Evolutionary conservation across 2,113 vertebrate species (phyloP), one percentile per base, ranked within the genome.

Genomic region (Thymallus thymallus): DNA sequence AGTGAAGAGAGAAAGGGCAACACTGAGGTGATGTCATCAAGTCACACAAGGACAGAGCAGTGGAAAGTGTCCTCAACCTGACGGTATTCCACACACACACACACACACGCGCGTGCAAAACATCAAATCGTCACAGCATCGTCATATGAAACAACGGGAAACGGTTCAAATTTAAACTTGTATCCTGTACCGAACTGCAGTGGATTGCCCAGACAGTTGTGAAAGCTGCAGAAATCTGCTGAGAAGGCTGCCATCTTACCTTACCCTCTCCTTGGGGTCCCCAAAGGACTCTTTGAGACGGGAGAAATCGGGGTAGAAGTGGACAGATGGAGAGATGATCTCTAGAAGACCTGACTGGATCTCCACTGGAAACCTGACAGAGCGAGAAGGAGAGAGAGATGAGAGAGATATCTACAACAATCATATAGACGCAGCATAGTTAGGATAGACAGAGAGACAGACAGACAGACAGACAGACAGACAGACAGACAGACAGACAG

Each of bases 231-330:
- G 20, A 10, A 51, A 45, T 12, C n/a, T 24, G 3, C 16, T 41
- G 35, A 56, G 45, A 70, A 32, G 56, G 13, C 9, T 65, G 58
- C 22, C 6, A 3, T 23, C 69, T 41, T 89, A 97, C 96, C 95
- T 95, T 90, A 98, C 96, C 90, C 96, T 93, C 85, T 98, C 96
- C 80, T 96, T 96, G 22, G 96, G 95, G 86, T 98, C 96, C 7
- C 96, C 96, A 48, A 98, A 98, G 41, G 96, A 97, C 88, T 98
- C 96, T 45, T 95, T 85, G 51, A 98, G 94, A 55, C 88, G 91
- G 26, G 96, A 96, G 85, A 98, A 98, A 89, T 98, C 96, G 22
- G 96, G 96, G 77, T 98, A 98, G 90, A 98, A 98, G 88, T 97
- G 94, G 1, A 95, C 90, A 30, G 96, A 97, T 0, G 96, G 96